Percentiles rank a stretch among this genome's conserved stretches.
Conservation (phyloP, 2,797 vertebrate species). For the Mareca strepera region DNA sequence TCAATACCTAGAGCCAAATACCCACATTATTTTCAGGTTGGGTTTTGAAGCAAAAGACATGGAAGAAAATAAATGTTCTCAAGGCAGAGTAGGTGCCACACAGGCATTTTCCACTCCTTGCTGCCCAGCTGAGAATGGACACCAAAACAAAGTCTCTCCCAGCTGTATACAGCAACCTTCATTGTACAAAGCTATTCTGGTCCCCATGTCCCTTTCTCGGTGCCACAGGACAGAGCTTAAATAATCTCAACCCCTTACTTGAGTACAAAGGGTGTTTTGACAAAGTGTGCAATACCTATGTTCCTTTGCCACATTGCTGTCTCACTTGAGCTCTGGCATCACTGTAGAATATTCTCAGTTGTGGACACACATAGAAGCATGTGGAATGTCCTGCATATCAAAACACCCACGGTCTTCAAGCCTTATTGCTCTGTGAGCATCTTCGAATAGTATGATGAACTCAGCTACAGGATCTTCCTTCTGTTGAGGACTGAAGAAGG, state of each 20-base stretch:
- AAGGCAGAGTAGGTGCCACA: too few relatives aligned
- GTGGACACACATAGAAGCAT: neutral
- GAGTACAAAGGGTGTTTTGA: neutral
- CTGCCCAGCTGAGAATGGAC: neutral
- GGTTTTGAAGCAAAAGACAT: neutral
- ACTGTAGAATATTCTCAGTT: neutral
- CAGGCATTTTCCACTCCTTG: neutral
- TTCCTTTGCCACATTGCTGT: neutral
- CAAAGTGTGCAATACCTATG: too few relatives aligned
- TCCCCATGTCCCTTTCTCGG: neutral
- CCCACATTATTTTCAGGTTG: neutral
- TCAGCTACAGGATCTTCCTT: neutral
- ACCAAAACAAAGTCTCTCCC: neutral
- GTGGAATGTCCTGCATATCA: neutral
- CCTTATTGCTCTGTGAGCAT: neutral
- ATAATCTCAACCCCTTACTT: neutral
- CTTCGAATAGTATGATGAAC: neutral
- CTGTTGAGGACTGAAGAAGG: rapidly evolving
- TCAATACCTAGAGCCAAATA: neutral
- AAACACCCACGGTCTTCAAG: neutral
- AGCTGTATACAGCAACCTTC: neutral
- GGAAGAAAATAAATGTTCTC: neutral
- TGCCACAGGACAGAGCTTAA: neutral
- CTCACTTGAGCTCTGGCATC: neutral
- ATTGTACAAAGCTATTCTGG: neutral